Evolutionary conservation across 2,888 invertebrate genomes (phyloP).

Genomic region (Timema cristinae): DNA sequence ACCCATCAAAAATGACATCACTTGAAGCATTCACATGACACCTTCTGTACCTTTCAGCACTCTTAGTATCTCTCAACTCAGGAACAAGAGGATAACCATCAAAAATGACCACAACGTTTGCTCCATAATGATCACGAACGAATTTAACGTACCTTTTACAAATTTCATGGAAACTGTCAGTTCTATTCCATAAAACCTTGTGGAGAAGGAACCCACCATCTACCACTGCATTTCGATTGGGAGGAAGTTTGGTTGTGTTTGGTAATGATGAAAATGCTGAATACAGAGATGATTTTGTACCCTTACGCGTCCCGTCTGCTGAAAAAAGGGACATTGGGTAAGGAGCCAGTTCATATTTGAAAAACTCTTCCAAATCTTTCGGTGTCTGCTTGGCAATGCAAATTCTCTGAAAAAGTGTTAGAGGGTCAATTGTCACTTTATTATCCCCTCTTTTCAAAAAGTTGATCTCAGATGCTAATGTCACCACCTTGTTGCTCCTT

Average conservation of each 20-base stretch:
- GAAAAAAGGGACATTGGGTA: not conserved
- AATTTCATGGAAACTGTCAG: too few species aligned
- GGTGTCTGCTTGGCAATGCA: not conserved
- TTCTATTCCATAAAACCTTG: not conserved
- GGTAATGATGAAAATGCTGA: not conserved
- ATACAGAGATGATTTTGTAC: slow-evolving; percentile 1
- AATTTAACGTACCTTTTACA: too few species aligned
- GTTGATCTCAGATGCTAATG: not conserved
- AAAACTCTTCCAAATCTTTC: not conserved
- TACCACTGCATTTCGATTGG: not conserved
- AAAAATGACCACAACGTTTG: too few species aligned
- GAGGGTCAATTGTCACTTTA: not conserved
- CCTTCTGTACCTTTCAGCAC: too few species aligned
- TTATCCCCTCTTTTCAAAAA: not conserved
- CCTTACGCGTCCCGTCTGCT: not conserved
- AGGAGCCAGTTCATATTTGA: slow-evolving; percentile 8
- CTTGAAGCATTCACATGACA: too few species aligned
- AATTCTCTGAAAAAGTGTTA: slow-evolving; percentile 3
- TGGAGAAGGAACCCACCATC: not conserved
- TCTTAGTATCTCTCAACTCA: too few species aligned
- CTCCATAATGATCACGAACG: too few species aligned
- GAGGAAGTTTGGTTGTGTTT: not conserved
- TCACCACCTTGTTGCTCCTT: slow-evolving; percentile 19
- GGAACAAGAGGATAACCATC: too few species aligned
- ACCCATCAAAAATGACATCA: too few species aligned